Evolutionary conservation across 2,113 vertebrate species (phyloP), one percentile per base, ranked within the genome.

Genomic region (Oncorhynchus nerka): DNA sequence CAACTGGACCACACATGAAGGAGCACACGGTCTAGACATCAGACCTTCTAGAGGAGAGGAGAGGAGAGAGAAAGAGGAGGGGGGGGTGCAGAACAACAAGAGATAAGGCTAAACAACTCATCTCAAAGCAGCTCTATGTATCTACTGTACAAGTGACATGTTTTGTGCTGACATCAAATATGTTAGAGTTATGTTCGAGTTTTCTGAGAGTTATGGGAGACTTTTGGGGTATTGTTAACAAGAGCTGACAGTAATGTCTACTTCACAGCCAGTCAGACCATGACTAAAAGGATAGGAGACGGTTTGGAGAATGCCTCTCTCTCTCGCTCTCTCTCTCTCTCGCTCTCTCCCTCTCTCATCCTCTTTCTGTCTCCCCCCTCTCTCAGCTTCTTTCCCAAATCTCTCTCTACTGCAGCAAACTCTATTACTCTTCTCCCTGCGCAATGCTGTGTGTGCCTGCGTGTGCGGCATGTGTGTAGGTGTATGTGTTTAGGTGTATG

Each of bases 41-140:
- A 88, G 87, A 86, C 92, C 96, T 97, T 89, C 28, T 77, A 84
- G 86, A 82, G 93, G 34, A 92, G 30, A 75, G 20, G 57, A 34
- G 34, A 34, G 34, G 34, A 34, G 6, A 34, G 30, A 49, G 69
- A 65, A 48, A 59, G 72, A 34, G 1, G 34, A 2, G 1, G 34
- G 34, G 34, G 34, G 7, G 34, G 34, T 39, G 6, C 7, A 39
- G 7, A 45, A 45, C 39, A 11, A 48, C 34, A 24, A 57, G 71
- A 68, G 48, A 20, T 55, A 13, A 55, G 51, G 9, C 39, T 45
- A 45, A 45, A 45, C 39, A 45, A 45, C 8, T 55, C 15, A 39
- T 39, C 34, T 8, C 34, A 16, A 16, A 12, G 15, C 49, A 55
- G 39, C 39, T 45, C 8, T 45, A 19, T 19, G 39, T 55, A 55